Percentiles rank a stretch among this genome's conserved stretches.
phyloP scores from a whole-genome alignment of 2,888 invertebrate genomes.

The Drosophila monieri region DNA sequence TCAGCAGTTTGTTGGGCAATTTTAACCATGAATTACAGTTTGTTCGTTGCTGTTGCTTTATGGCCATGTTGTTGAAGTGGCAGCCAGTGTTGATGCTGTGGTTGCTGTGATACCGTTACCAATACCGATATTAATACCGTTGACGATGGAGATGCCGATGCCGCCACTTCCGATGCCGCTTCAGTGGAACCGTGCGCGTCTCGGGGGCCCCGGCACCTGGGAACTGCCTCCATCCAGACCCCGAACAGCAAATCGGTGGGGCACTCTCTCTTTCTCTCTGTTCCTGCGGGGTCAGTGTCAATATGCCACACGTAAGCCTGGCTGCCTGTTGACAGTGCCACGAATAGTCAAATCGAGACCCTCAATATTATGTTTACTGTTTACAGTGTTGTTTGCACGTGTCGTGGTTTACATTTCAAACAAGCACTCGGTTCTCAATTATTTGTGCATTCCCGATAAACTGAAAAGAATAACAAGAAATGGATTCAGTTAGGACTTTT shows the following conservation, averaged over 20 bases:
- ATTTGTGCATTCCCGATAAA: conserved; percentile 25
- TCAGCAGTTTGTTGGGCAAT: conserved; percentile 70
- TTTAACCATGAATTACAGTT: conserved; percentile 77
- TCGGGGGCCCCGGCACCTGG: conserved; percentile 41
- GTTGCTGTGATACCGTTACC: conserved; percentile 49
- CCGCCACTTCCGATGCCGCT: conserved; percentile 41
- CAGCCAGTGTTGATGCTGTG: conserved; percentile 45
- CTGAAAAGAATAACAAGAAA: conserved; percentile 39
- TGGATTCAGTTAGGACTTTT: conserved; percentile 3
- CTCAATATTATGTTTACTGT: conserved; percentile 40
- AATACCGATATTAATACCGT: conserved; percentile 25
- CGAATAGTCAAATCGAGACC: conserved; percentile 3
- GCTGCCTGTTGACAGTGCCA: conserved; percentile 4
- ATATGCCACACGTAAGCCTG: conserved; percentile 11
- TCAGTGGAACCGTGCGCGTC: conserved; percentile 43
- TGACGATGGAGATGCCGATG: conserved; percentile 25
- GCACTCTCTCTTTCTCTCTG: not conserved
- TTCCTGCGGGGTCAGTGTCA: conserved; percentile 13
- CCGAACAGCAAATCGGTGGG: conserved; percentile 50
- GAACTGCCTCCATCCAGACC: conserved; percentile 70
- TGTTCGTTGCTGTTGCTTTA: conserved; percentile 62
- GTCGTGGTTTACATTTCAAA: conserved; percentile 36
- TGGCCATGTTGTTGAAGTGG: conserved; percentile 60
- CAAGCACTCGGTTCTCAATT: conserved; percentile 31
- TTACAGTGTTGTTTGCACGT: conserved; percentile 40